These are phyloP conservation scores for Heliornis fulica DNA, from an alignment of 2,113 vertebrate genomes.

Conservation along the genomic window DNA sequence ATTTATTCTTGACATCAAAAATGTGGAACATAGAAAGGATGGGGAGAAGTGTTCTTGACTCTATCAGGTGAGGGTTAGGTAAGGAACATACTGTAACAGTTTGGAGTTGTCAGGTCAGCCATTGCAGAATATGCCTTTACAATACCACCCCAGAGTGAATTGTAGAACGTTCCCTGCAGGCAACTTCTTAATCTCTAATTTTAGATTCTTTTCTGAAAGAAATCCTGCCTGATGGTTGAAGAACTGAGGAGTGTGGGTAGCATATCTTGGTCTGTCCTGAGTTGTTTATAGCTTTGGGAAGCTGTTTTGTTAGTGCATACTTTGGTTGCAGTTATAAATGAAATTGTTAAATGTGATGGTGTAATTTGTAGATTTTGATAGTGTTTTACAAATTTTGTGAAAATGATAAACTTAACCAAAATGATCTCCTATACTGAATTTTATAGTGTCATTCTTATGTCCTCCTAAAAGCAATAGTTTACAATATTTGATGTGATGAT, in stretches of 20 bases:
- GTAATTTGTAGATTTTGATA: background rate
- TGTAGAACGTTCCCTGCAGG: background rate
- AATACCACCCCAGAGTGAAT: background rate
- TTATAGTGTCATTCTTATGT: background rate
- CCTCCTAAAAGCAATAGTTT: background rate
- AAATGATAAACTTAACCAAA: background rate
- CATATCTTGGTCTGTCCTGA: background rate
- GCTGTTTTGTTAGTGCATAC: background rate
- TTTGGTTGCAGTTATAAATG: background rate
- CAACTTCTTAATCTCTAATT: background rate
- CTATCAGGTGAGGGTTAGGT: background rate
- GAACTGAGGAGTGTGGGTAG: background rate
- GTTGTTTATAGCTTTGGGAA: background rate
- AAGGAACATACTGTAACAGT: background rate
- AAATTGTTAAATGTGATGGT: background rate
- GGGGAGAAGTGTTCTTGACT: background rate
- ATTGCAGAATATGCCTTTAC: background rate
- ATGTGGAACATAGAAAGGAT: background rate
- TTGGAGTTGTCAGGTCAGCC: background rate
- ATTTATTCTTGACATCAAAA: background rate
- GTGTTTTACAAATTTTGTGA: background rate
- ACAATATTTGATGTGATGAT: background rate
- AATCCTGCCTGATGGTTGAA: background rate
- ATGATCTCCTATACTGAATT: background rate
- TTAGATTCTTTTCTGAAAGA: background rate